Conservation (phyloP, 2,797 vertebrate genomes). For the Chelidonichthys spinosus region DNA sequence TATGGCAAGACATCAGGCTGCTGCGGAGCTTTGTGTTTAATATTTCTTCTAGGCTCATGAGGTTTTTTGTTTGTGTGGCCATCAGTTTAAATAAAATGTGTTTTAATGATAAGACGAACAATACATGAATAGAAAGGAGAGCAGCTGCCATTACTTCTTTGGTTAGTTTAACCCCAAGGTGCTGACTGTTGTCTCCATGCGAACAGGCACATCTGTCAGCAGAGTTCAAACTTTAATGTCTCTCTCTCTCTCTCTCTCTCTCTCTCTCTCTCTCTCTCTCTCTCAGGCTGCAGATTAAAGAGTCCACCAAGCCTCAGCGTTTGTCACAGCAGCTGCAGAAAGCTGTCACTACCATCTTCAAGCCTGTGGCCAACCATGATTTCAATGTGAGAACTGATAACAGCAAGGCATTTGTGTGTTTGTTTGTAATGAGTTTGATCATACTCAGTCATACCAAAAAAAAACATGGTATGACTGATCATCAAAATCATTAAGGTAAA, state of each 20-base stretch:
- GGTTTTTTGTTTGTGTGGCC: not conserved
- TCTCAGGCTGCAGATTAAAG: constrained; percentile 88
- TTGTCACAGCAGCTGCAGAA: constrained; percentile 90
- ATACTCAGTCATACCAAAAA: too few relatives aligned
- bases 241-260: too few relatives aligned
- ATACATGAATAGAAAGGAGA: constrained; percentile 26
- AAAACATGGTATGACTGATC: too few relatives aligned
- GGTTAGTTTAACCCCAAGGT: constrained; percentile 15
- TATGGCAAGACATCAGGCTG: not conserved
- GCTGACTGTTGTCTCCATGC: constrained; percentile 40
- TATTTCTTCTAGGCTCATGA: not conserved
- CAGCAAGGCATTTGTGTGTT: too few relatives aligned
- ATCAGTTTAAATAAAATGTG: constrained; percentile 9
- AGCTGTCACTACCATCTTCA: constrained; percentile 91
- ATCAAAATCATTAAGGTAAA: too few relatives aligned
- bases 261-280: not conserved
- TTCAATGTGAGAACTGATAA: constrained; percentile 85
- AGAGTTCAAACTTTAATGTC: constrained; percentile 21
- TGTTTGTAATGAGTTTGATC: too few relatives aligned
- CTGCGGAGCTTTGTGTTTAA: constrained; percentile 7
- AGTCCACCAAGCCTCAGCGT: constrained; percentile 90
- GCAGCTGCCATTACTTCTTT: constrained; percentile 37
- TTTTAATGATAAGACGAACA: constrained; percentile 3
- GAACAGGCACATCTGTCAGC: constrained; percentile 50
- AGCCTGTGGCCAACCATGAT: constrained; percentile 92